These are phyloP conservation scores for Natator depressus DNA, from an alignment of 2,113 vertebrate species.

Conservation along the genomic window DNA sequence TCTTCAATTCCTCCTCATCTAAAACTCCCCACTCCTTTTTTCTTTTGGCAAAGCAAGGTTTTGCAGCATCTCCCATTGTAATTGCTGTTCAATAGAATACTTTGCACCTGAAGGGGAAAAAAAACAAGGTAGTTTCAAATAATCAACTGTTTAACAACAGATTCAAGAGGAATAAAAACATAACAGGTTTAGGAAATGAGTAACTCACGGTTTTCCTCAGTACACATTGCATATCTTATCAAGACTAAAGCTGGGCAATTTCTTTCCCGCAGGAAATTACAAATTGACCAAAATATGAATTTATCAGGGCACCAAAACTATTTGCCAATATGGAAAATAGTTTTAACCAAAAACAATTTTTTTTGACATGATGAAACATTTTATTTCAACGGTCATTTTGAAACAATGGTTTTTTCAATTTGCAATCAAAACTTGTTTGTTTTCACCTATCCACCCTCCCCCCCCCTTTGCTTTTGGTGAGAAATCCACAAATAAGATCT, in stretches of 20 bases:
- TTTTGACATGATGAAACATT: neutral
- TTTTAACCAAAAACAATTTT: neutral
- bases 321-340: neutral
- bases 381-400: neutral
- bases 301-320: neutral
- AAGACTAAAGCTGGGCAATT: neutral
- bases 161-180: neutral
- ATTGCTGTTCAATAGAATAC: conserved; percentile 51
- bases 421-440: neutral
- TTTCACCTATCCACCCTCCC: neutral
- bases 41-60: conserved; percentile 80
- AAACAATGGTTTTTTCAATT: neutral
- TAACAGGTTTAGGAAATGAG: neutral
- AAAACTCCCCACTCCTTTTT: conserved; percentile 75
- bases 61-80: conserved; percentile 87
- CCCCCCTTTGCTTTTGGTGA: neutral
- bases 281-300: neutral
- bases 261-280: neutral
- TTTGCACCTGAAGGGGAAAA: conserved; percentile 44
- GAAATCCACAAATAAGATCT: neutral
- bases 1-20: conserved; percentile 82
- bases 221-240: neutral
- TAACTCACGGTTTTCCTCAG: neutral
- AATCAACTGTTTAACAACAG: neutral
- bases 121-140: conserved; percentile 1